Evolutionary conservation across 2,113 vertebrate species (phyloP).

Genomic region (Eolophus roseicapilla): DNA sequence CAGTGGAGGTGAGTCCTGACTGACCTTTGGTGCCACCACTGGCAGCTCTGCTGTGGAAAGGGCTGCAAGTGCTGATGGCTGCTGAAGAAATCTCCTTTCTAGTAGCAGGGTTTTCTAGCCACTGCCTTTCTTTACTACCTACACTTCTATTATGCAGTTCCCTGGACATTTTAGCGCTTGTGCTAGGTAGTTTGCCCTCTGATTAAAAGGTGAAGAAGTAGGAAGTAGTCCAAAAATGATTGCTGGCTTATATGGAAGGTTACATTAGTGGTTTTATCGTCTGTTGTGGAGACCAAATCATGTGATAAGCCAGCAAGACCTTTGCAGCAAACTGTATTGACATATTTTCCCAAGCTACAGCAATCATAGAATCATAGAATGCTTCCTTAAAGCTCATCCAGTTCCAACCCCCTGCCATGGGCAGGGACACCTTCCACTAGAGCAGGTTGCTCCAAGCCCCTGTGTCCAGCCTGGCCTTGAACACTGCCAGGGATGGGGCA

Average conservation of each 20-base stretch:
- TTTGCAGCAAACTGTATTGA: neutral
- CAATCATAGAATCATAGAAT: neutral
- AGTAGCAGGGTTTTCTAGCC: neutral
- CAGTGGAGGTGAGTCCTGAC: neutral
- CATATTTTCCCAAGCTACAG: neutral
- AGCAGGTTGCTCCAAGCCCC: neutral
- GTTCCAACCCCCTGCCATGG: neutral
- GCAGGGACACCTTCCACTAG: neutral
- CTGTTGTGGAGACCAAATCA: neutral
- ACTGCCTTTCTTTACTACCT: neutral
- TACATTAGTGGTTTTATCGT: neutral
- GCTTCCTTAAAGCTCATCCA: neutral
- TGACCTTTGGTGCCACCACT: neutral
- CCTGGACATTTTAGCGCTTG: neutral
- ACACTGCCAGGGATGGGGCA: too few relatives aligned
- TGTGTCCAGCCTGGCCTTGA: neutral
- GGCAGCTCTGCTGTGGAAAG: neutral
- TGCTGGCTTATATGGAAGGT: neutral
- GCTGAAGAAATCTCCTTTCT: neutral
- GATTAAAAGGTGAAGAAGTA: neutral
- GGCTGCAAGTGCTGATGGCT: neutral
- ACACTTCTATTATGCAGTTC: neutral
- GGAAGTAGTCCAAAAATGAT: neutral
- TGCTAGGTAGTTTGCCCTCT: neutral
- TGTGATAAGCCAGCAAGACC: neutral